Evolutionary conservation across 2,888 invertebrate species (phyloP), one percentile per base, ranked within the genome.

Genomic region (Cerastoderma edule): DNA sequence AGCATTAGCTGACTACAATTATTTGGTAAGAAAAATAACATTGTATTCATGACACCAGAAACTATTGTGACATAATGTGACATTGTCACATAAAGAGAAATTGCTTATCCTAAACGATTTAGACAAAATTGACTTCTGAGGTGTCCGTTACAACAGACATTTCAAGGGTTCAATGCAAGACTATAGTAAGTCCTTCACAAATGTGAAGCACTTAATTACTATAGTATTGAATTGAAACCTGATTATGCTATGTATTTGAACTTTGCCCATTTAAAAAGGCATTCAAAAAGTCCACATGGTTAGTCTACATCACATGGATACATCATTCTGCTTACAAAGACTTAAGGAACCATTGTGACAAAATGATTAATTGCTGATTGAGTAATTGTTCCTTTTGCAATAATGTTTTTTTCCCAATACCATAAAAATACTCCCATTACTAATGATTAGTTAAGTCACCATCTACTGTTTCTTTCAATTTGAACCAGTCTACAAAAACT

Each of bases 291-390:
- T 5, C 5, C 46, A 46, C n/a, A 46, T 46, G n/a, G n/a, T 46
- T 19, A 46, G 46, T 16, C 19, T 46, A 46, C 46, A 46, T 46
- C 16, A n/a, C 2, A 46, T 19, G n/a, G 46, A 46, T 19, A 5
- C 16, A 19, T 46, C n/a, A 46, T 46, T 2, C 46, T 46, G 19
- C n/a, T 46, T 46, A 3, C 16, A n/a, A 46, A 19, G n/a, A 19
- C n/a, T 39, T 46, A 16, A 50, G n/a, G 50, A 50, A 50, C 5
- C 10, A 50, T 50, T 50, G 50, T 50, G 50, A 22, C 10, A 50
- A 50, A 50, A 50, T 8, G 50, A 50, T 16, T n/a, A 50, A 50
- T 13, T 50, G 50, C 50, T 50, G 8, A n/a, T 13, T n/a, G 10
- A 50, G 50, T 22, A 50, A 13, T 13, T 50, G 16, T 22, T 50